phyloP scores from a whole-genome alignment of 2,888 invertebrate genomes.

The Metopia argyrocephala region DNA sequence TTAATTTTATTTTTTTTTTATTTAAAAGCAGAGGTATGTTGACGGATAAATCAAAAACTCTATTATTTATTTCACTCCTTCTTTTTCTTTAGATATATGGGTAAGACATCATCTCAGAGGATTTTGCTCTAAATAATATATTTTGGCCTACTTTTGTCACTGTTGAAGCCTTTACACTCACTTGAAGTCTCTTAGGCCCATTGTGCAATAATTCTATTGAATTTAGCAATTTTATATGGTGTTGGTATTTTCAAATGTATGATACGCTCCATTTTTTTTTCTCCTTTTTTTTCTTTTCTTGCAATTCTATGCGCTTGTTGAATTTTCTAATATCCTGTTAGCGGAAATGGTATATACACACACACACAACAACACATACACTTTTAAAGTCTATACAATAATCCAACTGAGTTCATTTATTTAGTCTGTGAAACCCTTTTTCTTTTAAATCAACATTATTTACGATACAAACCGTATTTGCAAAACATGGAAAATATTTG shows the following conservation, averaged over 20 bases:
- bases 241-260: conserved; percentile 21
- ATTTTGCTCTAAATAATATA: neutral
- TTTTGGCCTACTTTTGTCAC: neutral
- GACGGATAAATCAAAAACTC: too few relatives aligned
- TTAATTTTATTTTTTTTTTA: too few relatives aligned
- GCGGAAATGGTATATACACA: conserved; percentile 18
- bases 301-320: conserved; percentile 41
- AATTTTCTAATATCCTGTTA: conserved; percentile 57
- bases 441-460: conserved; percentile 42
- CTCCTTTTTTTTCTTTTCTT: neutral
- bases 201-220: conserved; percentile 34
- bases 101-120: neutral
- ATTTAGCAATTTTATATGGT: conserved; percentile 40
- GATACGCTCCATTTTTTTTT: conserved; percentile 33
- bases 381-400: neutral
- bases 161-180: neutral
- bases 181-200: neutral
- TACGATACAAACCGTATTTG: conserved; percentile 34
- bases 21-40: too few relatives aligned
- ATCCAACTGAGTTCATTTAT: neutral
- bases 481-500: conserved; percentile 26
- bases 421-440: neutral
- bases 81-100: too few relatives aligned
- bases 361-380: neutral
- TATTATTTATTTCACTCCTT: neutral